These are phyloP conservation scores for Solen grandis DNA, from an alignment of 1,140 invertebrate species.

Conservation along the genomic window DNA sequence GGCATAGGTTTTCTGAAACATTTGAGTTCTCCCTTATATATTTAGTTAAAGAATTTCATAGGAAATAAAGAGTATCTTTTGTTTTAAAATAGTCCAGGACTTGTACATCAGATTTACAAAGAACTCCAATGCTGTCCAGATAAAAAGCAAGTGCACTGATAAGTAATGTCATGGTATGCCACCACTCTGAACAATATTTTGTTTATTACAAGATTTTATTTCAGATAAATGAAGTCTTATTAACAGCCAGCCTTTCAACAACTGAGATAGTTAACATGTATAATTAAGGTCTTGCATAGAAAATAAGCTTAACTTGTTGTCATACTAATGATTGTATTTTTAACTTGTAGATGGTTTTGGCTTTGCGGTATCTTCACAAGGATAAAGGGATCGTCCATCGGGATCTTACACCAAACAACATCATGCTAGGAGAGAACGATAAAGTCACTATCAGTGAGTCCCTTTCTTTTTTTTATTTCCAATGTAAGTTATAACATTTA, in stretches of 20 bases:
- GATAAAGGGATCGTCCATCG: conserved; percentile 81
- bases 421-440: conserved; percentile 81
- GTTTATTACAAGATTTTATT: neutral
- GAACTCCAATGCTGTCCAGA: too few species aligned
- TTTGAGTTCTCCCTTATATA: too few species aligned
- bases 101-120: too few species aligned
- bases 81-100: too few species aligned
- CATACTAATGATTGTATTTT: neutral
- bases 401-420: conserved; percentile 81
- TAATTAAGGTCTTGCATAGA: neutral
- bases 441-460: conserved; percentile 81
- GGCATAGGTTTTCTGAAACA: too few species aligned
- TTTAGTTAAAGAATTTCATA: too few species aligned
- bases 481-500: neutral
- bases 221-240: neutral
- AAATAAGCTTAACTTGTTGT: neutral
- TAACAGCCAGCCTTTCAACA: neutral
- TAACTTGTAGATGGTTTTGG: conserved; percentile 77
- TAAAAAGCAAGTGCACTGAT: neutral
- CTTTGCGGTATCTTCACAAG: conserved; percentile 81
- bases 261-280: neutral
- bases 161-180: neutral
- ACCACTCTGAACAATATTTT: neutral
- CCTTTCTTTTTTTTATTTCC: neutral
- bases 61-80: too few species aligned